Evolutionary conservation across 2,113 vertebrate genomes (phyloP).

Genomic region (Nothobranchius furzeri): DNA sequence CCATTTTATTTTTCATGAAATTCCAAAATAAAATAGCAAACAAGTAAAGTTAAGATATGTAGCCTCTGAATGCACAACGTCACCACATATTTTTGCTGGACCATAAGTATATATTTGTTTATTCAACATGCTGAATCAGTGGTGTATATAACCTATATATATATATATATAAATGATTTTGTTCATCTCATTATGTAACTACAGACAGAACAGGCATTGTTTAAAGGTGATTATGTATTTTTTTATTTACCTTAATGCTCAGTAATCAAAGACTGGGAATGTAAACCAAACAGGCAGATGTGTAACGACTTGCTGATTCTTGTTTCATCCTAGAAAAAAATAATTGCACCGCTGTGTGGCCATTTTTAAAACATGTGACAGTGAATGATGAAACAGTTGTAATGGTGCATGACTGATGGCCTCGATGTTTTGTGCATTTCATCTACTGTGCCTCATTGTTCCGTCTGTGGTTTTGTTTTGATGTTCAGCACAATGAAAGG

Average conservation of each 20-base stretch:
- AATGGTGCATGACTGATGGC: slow-evolving; percentile 58
- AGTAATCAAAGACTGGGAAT: slow-evolving; percentile 71
- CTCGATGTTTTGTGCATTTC: slow-evolving; percentile 61
- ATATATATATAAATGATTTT: neutral
- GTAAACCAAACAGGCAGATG: slow-evolving; percentile 38
- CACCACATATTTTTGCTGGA: slow-evolving; percentile 30
- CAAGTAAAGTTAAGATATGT: slow-evolving; percentile 49
- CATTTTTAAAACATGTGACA: slow-evolving; percentile 33
- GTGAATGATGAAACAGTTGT: slow-evolving; percentile 35
- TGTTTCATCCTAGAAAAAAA: slow-evolving; percentile 36
- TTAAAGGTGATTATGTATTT: slow-evolving; percentile 46
- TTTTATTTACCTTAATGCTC: slow-evolving; percentile 61
- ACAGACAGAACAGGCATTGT: slow-evolving; percentile 35
- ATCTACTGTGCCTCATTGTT: slow-evolving; percentile 49
- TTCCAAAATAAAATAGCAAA: slow-evolving; percentile 31
- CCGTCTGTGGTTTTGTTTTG: slow-evolving; percentile 39
- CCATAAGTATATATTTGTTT: slow-evolving; percentile 12
- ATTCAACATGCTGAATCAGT: neutral
- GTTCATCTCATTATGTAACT: slow-evolving; percentile 32
- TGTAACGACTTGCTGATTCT: slow-evolving; percentile 40
- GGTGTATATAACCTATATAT: neutral
- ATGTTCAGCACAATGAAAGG: slow-evolving; percentile 40
- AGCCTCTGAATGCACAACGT: slow-evolving; percentile 46
- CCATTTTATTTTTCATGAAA: neutral
- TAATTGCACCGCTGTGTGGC: slow-evolving; percentile 32